Base-by-base conservation (phyloP, 2,797 vertebrate species). In the Darevskia mixta region DNA sequence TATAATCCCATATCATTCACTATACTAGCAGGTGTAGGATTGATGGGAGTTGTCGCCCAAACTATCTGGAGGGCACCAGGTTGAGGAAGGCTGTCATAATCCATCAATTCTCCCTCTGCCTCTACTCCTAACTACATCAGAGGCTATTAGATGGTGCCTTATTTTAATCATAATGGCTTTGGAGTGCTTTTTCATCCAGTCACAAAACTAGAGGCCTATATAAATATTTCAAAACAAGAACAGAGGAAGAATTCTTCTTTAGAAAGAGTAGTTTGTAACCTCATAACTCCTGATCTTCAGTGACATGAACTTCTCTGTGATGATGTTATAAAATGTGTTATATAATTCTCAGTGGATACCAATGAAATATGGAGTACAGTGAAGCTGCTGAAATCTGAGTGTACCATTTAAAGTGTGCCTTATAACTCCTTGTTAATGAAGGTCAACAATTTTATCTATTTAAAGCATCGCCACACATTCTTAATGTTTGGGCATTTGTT, bases 361-460 rank as follows among this genome's bases (percentile, higher is more conserved):
- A 79, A 73, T 0, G 86, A 92, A 89, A 85, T 79, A 92, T 92
- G 55, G 38, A 8, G 4, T 23, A 90, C 85, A 27, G 89, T 49
- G 90, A 92, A 87, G 79, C 58, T 86, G 81, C 2, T 90, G 86
- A 88, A 82, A 89, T 82, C 81, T 83, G 88, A 69, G 49, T 86
- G 38, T 92, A 49, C 87, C 91, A 75, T 49, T 91, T 85, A 80
- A 91, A 92, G 64, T 49, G 69, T 86, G n/a, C 86, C 91, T 87
- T 90, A 92, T 83, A 82, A 79, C 83, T 88, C 66, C 83, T 94
- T 85, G 85, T 94, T 91, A 92, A 90, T 86, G 92, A 94, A 91
- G 91, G 79, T 92, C 92, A 90, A 94, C 92, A 94, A 92, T 93
- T 94, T 89, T 84, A 85, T 90, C 94, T 83, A 29, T 87, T 69